A percentile compares a stretch with the other conserved stretches of the same genome.
phyloP scores from a whole-genome alignment of 2,113 vertebrate genomes.

The Oostethus manadensis region DNA sequence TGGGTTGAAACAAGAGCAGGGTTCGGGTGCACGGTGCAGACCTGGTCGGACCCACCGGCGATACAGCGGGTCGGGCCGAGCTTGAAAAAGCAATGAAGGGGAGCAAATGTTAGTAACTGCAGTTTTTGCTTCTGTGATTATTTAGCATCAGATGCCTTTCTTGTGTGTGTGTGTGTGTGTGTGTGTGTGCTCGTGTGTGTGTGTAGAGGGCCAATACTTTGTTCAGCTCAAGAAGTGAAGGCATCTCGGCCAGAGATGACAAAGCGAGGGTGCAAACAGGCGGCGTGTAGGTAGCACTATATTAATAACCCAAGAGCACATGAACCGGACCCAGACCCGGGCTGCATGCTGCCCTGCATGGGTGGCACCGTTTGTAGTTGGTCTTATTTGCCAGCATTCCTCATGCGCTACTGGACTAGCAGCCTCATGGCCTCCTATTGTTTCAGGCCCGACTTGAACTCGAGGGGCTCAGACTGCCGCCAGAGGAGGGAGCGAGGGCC shows the following conservation, averaged over 20 bases:
- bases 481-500: conserved; percentile 17
- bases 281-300: too few relatives aligned
- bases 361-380: conserved; percentile 83
- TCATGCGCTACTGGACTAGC: conserved; percentile 68
- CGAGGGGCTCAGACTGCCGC: conserved; percentile 21
- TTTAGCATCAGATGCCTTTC: background rate
- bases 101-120: conserved; percentile 10
- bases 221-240: conserved; percentile 44
- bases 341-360: conserved; percentile 78
- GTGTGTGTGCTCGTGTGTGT: background rate
- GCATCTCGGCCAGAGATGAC: conserved; percentile 56
- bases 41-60: too few relatives aligned
- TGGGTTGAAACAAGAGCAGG: background rate
- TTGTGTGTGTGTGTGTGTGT: conserved; percentile 2
- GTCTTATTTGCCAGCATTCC: conserved; percentile 84
- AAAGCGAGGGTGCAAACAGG: conserved; percentile 15
- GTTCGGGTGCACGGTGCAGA: background rate
- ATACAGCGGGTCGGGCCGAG: background rate
- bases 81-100: conserved; percentile 53
- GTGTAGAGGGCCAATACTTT: conserved; percentile 42
- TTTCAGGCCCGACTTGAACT: conserved; percentile 66
- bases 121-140: conserved; percentile 5
- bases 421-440: conserved; percentile 81
- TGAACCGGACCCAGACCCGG: conserved; percentile 64
- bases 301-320: too few relatives aligned